Base-by-base conservation (phyloP, 2,888 invertebrate species). In the Sinotaia quadrata region DNA sequence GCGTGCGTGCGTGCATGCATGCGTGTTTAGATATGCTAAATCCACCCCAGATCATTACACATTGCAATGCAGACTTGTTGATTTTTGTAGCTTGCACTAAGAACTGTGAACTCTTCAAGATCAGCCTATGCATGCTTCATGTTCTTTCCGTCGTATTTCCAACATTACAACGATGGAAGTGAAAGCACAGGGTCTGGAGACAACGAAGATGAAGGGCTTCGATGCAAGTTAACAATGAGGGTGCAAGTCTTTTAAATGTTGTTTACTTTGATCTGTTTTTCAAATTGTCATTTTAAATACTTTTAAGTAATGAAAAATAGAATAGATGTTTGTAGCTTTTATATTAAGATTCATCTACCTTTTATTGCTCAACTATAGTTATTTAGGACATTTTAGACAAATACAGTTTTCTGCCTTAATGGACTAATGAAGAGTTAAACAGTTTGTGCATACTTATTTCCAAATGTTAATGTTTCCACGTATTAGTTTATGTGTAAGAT, bases 211-310 rank as follows among this genome's bases (percentile, higher is more conserved):
- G 91, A 92, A 78, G 89, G 91, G 1, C 89, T 93, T 31, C 93
- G 92, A 82, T 95, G 95, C 86, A 95, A 95, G 90, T 92, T 96
- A 80, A 92, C 93, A 1, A 93, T 95, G 92, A 94, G 94, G 89
- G 93, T 94, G 63, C 7, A 57, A 29, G 4, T 29, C 21, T 44
- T 51, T 37, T 61, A 15, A 36, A 57, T 66, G 12, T 7, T 34
- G 4, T 29, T 57, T 37, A 15, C 60, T 41, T 36, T 8, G 7
- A 24, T 7, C 44, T 36, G 12, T 29, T 36, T 59, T 56, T n/a
- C 21, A 8, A 2, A n/a, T 37, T 34, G 41, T 10, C 4, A 37
- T 24, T 15, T 29, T 44, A 37, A 61, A 21, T 24, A 49, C 31
- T 49, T 8, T 31, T n/a, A 15, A 47, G 18, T 8, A 47, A 7